These are phyloP conservation scores for Aplysia californica DNA, from an alignment of 1,140 invertebrate genomes.

Conservation along the genomic window DNA sequence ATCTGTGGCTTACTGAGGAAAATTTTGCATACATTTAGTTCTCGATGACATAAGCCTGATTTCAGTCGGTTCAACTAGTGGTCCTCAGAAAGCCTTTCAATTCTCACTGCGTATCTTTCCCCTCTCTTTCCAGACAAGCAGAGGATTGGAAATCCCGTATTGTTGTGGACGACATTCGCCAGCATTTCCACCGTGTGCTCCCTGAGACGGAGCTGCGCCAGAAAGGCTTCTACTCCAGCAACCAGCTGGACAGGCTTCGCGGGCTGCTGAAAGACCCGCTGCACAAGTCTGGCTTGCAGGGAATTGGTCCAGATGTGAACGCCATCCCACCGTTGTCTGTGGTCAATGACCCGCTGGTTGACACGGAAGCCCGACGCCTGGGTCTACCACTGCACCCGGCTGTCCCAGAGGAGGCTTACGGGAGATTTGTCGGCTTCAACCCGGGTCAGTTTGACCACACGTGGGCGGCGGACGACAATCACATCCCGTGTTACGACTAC, in stretches of 20 bases:
- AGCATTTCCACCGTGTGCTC: slow-evolving; percentile 55
- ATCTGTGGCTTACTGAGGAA: too few species aligned
- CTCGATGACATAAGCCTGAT: not conserved
- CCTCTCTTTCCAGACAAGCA: slow-evolving; percentile 27
- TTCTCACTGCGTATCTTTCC: too few species aligned
- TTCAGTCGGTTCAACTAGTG: too few species aligned
- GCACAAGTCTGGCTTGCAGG: slow-evolving; percentile 36
- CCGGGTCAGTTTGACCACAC: slow-evolving; percentile 59
- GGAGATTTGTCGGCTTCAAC: slow-evolving; percentile 54
- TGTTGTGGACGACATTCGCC: slow-evolving; percentile 52
- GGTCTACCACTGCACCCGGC: slow-evolving; percentile 42
- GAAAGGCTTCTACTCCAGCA: slow-evolving; percentile 54
- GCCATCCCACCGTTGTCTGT: slow-evolving; percentile 61
- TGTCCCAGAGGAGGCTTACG: slow-evolving; percentile 38
- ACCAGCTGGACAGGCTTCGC: slow-evolving; percentile 60
- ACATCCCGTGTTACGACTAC: slow-evolving; percentile 61
- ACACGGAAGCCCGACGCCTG: slow-evolving; percentile 44
- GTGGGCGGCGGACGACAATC: slow-evolving; percentile 56
- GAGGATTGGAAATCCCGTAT: slow-evolving; percentile 57
- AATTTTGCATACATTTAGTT: not conserved
- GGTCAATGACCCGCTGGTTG: slow-evolving; percentile 59
- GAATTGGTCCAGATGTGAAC: slow-evolving; percentile 25
- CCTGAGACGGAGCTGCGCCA: slow-evolving; percentile 59
- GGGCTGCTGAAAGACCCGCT: slow-evolving; percentile 61
- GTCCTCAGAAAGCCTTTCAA: too few species aligned